These are phyloP conservation scores for Papilio polytes DNA, from an alignment of 1,140 invertebrate species.

Conservation along the genomic window DNA sequence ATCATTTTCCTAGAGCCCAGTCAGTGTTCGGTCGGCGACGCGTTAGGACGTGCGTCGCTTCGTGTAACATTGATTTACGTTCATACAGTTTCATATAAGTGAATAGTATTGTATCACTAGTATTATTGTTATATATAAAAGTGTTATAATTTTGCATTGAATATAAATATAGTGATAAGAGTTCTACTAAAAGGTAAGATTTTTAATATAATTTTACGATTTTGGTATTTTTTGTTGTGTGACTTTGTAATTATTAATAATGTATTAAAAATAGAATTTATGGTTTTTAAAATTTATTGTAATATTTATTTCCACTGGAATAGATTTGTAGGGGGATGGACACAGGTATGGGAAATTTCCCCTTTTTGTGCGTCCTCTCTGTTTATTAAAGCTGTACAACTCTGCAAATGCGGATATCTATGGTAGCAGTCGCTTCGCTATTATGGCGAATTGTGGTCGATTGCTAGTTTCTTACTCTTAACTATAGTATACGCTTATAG, in stretches of 20 bases:
- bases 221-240: not conserved
- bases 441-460: too few species aligned
- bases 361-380: too few species aligned
- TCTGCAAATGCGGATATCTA: too few species aligned
- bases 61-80: not conserved
- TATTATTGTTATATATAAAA: not conserved
- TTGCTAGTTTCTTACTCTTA: too few species aligned
- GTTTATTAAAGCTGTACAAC: too few species aligned
- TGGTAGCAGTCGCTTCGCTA: too few species aligned
- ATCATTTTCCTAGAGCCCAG: constrained; percentile 44
- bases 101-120: constrained; percentile 21
- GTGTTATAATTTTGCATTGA: not conserved
- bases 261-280: not conserved
- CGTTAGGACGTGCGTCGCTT: not conserved
- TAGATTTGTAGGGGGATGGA: too few species aligned
- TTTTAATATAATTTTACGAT: not conserved
- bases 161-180: not conserved
- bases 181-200: not conserved
- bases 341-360: too few species aligned
- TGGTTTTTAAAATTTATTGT: not conserved
- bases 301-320: not conserved
- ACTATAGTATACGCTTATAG: too few species aligned
- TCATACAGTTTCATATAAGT: not conserved
- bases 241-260: too few species aligned
- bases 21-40: constrained; percentile 39